Evolutionary conservation across 2,797 vertebrate genomes (phyloP), one percentile per base, ranked within the genome.

Genomic region (Ambastaia sidthimunki): DNA sequence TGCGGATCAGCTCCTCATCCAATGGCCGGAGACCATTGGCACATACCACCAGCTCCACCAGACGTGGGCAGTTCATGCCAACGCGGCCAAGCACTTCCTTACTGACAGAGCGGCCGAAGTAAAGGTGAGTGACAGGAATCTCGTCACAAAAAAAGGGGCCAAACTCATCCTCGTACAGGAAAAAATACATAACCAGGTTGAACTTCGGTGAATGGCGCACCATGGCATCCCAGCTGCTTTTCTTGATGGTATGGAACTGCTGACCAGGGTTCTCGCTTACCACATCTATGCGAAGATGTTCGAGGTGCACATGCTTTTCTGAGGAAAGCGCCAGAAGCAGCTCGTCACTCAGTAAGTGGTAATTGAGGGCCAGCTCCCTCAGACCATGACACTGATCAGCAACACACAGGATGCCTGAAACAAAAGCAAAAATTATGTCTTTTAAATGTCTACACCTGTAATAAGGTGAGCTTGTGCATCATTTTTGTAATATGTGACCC

Each of bases 171-270:
- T 99, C 97, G 0, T 99, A 98, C 78, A 99, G 93, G 90, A 98
- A 99, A 88, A 99, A 99, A 93, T 99, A 99, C 98, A 99, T 98
- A 37, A 99, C 98, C 89, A 99, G 91, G 88, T 96, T 99, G 71
- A 99, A 97, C 90, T 99, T 98, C 50, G 98, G 98, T 6, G 98
- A 99, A 88, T 99, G 98, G 78, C 91, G 95, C 90, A 98, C 93
- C 93, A 99, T 97, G 90, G 97, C 97, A 11, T 99, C 97, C 98
- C 98, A 99, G 92, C 98, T 99, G 95, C 96, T 98, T 92, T 96
- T 98, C 90, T 97, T 96, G 88, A 99, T 96, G 1, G 94, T 91
- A 90, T 98, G 97, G 85, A 99, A 99, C 85, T 97, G 97, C 84
- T 98, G 96, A 80, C 96, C 97, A 0, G 97, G 97, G 84, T 98